A percentile compares a stretch with the other conserved stretches of the same genome.
phyloP scores from a whole-genome alignment of 2,797 vertebrate species.

The Bufotes viridis region DNA sequence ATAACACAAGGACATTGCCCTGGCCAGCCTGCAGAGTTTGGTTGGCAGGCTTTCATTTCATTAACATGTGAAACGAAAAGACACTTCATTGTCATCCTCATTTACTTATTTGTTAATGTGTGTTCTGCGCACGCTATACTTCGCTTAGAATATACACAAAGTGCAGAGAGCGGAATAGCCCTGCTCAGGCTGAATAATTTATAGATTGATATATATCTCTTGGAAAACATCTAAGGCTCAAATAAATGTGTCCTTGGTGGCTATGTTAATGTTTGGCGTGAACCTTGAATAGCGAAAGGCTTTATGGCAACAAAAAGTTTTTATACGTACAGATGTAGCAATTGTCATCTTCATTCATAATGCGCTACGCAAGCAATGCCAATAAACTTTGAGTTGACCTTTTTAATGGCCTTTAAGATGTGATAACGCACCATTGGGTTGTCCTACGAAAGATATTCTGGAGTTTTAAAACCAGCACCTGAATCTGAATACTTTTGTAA shows the following conservation, averaged over 20 bases:
- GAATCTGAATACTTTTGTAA: too few relatives aligned
- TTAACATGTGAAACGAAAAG: constrained; percentile 58
- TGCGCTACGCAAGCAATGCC: too few relatives aligned
- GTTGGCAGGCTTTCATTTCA: constrained; percentile 56
- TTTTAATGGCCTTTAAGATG: too few relatives aligned
- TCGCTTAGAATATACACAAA: constrained; percentile 29
- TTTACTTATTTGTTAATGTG: constrained; percentile 58
- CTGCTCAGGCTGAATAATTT: constrained; percentile 7
- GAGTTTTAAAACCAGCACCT: too few relatives aligned
- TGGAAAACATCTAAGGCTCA: background rate
- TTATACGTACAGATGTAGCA: background rate
- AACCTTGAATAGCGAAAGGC: background rate
- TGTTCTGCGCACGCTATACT: constrained; percentile 26
- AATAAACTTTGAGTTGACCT: too few relatives aligned
- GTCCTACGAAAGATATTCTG: too few relatives aligned
- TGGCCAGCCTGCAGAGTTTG: constrained; percentile 52
- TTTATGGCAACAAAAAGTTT: background rate
- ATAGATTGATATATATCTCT: constrained; percentile 3
- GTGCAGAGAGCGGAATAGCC: constrained; percentile 1
- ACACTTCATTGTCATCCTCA: constrained; percentile 46
- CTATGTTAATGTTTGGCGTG: too few relatives aligned
- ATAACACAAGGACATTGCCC: constrained; percentile 53
- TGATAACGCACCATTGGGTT: too few relatives aligned
- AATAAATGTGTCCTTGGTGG: background rate
- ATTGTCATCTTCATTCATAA: too few relatives aligned